These are phyloP conservation scores for Phalangium opilio DNA, from an alignment of 2,888 invertebrate genomes.

Conservation along the genomic window DNA sequence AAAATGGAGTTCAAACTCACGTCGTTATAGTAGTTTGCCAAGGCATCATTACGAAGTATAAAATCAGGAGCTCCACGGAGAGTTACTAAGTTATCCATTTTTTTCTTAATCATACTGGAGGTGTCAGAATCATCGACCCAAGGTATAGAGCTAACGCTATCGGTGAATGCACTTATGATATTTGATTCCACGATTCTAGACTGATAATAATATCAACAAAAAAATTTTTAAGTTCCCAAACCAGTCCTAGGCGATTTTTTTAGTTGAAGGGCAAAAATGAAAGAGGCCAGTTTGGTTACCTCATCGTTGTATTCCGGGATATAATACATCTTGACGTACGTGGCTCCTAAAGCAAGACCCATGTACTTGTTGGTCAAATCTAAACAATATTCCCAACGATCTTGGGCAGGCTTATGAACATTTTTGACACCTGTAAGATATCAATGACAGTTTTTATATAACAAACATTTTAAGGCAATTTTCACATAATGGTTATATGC, in stretches of 20 bases:
- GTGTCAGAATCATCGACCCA: conserved; percentile 9
- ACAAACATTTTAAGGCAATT: too few relatives aligned
- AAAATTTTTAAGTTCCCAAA: conserved; percentile 3
- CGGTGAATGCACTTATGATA: conserved; percentile 3
- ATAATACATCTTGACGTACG: neutral
- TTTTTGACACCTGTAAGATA: too few relatives aligned
- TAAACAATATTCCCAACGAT: neutral
- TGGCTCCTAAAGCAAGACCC: neutral
- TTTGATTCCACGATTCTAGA: conserved; percentile 4
- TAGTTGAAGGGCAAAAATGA: neutral
- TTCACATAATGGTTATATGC: too few relatives aligned
- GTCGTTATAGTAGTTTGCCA: conserved; percentile 16
- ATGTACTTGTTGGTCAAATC: neutral
- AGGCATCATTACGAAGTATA: conserved; percentile 6
- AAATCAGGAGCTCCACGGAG: conserved; percentile 15
- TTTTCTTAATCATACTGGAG: conserved; percentile 2
- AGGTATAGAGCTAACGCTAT: neutral
- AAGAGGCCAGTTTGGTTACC: conserved; percentile 10
- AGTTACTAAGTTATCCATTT: conserved; percentile 14
- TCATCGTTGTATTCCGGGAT: conserved; percentile 19
- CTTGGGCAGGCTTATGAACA: neutral
- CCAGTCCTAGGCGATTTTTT: neutral
- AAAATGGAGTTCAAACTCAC: conserved; percentile 4
- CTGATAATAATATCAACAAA: neutral
- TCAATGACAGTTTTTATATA: too few relatives aligned